Evolutionary conservation across 2,113 vertebrate species (phyloP).

Genomic region (Agapornis roseicollis): DNA sequence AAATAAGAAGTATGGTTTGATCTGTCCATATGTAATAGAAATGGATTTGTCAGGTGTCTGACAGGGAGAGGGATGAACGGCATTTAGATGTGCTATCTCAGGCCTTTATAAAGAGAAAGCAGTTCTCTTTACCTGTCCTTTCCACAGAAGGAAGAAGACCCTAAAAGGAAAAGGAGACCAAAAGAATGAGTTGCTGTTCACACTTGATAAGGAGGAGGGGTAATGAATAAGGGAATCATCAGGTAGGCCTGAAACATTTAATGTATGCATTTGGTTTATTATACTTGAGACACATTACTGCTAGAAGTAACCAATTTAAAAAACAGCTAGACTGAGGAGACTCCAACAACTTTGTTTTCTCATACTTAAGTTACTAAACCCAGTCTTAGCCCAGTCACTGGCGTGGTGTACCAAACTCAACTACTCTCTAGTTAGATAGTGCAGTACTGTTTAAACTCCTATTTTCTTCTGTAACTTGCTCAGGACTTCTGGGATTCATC

Average conservation of each 20-base stretch:
- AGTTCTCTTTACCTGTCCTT: background rate
- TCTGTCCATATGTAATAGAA: background rate
- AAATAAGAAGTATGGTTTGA: background rate
- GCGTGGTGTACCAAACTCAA: background rate
- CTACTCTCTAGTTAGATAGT: background rate
- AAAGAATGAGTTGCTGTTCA: background rate
- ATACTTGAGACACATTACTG: background rate
- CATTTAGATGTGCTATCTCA: background rate
- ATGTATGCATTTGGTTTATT: background rate
- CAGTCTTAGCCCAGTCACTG: background rate
- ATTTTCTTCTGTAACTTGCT: background rate
- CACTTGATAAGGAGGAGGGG: background rate
- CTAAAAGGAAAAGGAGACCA: background rate
- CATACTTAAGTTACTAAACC: background rate
- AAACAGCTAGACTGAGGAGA: background rate
- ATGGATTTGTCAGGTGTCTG: background rate
- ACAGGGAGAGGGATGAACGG: background rate
- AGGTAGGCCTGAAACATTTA: background rate
- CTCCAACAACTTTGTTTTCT: background rate
- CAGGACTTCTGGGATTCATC: background rate
- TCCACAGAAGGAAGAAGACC: background rate
- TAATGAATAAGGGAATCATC: background rate
- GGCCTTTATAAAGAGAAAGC: background rate
- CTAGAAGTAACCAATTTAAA: background rate
- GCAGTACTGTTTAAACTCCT: background rate